Base-by-base conservation (phyloP, 92 coral and sea anemone species). In the Paragorgia papillata region DNA sequence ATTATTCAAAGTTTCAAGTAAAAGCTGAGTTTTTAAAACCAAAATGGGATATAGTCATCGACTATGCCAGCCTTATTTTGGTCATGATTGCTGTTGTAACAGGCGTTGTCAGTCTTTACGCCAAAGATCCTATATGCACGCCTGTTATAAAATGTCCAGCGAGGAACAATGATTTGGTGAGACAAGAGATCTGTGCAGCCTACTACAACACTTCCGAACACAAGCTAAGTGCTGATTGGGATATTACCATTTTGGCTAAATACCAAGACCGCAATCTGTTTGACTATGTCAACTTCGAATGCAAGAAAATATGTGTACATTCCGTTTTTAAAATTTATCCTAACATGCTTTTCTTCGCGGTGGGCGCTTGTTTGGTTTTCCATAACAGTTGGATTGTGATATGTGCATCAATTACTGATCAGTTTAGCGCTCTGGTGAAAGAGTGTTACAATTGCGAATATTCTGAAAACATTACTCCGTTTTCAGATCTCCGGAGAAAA, bases 21-120 rank as follows among this genome's bases (percentile, higher is more conserved):
- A n/a, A n/a, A n/a, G n/a, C n/a, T n/a, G n/a, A 62, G 39, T 29
- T 62, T 22, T 26, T 62, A 10, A 62, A 62, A 62, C 69, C 69
- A 31, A 29, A 44, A 24, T 62, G 44, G 46, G 69, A 62, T 34
- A 44, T 35, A 1, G 43, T 62, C 24, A 32, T 20, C 21, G 69
- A 62, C 19, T 31, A 9, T 5, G 26, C 33, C 8, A 34, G 10
- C 20, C 46, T 62, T 7, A 44, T 62, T 12, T 15, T 62, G 44
- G 41, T 62, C 9, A 1, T 62, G 6, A 22, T 32, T 14, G 41
- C 69, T 17, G 69, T 62, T 44, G 69, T 62, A 22, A 7, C 15
- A 3, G 69, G 43, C 10, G 69, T 62, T 21, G 69, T 32, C 0
- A 44, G 69, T 20, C 69, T 62, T 24, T 62, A 62, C 39, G 69